Conservation (phyloP, 2,113 vertebrate species). For the Chlamydotis undulata region DNA sequence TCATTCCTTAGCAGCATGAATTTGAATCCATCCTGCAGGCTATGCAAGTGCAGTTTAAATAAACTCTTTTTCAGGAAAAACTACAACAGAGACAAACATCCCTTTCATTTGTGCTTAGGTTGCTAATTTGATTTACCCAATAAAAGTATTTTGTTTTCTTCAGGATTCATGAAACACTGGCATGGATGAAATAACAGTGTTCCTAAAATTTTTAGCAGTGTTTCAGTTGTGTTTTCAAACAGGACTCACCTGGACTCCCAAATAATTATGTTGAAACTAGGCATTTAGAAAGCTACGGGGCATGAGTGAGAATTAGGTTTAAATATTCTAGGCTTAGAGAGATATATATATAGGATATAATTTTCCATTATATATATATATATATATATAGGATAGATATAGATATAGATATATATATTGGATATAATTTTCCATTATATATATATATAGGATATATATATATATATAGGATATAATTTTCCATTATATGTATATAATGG, state of each 20-base stretch:
- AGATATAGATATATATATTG: no score
- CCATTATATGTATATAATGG: no score
- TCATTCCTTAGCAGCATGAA: background rate
- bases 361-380: no score
- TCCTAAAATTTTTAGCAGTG: background rate
- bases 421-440: no score
- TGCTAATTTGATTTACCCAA: background rate
- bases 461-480: no score
- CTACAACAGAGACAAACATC: background rate
- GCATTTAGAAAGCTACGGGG: background rate
- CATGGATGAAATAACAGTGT: background rate
- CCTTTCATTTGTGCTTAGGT: background rate
- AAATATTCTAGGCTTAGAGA: background rate
- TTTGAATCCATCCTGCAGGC: background rate
- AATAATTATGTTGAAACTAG: background rate
- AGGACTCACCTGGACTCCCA: background rate
- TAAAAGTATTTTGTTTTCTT: background rate
- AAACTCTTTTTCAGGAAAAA: background rate
- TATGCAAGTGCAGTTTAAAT: background rate
- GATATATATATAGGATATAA: no score
- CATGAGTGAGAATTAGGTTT: background rate
- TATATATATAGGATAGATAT: no score
- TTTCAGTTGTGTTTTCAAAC: background rate
- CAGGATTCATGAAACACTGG: background rate
- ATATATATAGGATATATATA: no score